Evolutionary conservation across 2,888 invertebrate genomes (phyloP).

Genomic region (Chydorus sphaericus): DNA sequence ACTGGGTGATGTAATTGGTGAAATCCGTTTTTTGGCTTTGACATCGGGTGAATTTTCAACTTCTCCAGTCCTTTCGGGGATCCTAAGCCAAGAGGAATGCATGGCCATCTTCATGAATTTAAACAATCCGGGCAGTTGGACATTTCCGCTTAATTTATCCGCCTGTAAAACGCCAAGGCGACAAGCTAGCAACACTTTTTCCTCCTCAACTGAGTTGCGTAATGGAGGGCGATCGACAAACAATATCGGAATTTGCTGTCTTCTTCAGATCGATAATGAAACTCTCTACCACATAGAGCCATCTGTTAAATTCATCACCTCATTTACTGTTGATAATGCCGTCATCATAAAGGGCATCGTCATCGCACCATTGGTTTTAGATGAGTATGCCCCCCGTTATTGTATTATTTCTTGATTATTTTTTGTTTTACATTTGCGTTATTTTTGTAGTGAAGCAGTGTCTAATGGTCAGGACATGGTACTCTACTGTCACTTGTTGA

Average conservation of each 20-base stretch:
- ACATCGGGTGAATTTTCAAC: slow-evolving; percentile 67
- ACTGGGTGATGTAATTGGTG: slow-evolving; percentile 40
- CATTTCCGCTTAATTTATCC: slow-evolving; percentile 16
- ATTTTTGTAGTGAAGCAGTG: too few relatives aligned
- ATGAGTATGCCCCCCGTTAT: too few relatives aligned
- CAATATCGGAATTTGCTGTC: too few relatives aligned
- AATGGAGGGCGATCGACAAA: too few relatives aligned
- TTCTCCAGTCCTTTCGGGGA: slow-evolving; percentile 53
- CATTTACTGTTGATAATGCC: slow-evolving; percentile 65
- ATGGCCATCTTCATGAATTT: slow-evolving; percentile 71
- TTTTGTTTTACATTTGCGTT: too few relatives aligned
- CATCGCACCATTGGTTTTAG: slow-evolving; percentile 39
- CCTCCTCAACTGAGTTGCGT: too few relatives aligned
- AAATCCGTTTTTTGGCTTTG: slow-evolving; percentile 63
- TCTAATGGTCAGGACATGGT: too few relatives aligned
- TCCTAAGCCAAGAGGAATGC: slow-evolving; percentile 59
- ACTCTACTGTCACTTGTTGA: too few relatives aligned
- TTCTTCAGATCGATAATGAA: background rate
- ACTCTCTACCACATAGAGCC: slow-evolving; percentile 44
- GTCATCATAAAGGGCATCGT: slow-evolving; percentile 54
- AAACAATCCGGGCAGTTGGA: slow-evolving; percentile 41
- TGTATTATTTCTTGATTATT: too few relatives aligned
- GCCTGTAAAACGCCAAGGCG: background rate
- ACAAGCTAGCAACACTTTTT: too few relatives aligned
- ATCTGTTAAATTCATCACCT: slow-evolving; percentile 61